Percentiles rank a stretch among this genome's conserved stretches.
Conservation (phyloP, 2,888 invertebrate genomes). For the Stictocephala bisonia region DNA sequence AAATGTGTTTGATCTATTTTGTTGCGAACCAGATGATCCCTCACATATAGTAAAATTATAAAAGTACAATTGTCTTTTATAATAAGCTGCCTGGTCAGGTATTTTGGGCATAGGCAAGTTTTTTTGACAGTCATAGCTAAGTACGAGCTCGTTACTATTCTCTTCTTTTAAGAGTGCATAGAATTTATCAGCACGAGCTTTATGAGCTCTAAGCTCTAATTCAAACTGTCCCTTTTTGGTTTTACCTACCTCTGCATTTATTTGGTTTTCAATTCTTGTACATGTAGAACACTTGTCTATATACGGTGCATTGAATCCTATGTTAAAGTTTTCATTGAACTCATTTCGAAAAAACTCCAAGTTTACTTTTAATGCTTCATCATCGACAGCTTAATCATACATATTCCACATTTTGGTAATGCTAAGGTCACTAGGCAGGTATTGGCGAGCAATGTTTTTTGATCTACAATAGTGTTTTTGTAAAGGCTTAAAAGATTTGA, state of each 20-base stretch:
- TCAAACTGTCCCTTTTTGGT: neutral
- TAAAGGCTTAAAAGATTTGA: neutral
- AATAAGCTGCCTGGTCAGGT: neutral
- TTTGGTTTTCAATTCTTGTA: neutral
- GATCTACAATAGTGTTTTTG: slow-evolving; percentile 26
- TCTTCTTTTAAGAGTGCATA: neutral
- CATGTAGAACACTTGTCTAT: slow-evolving; percentile 31
- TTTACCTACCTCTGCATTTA: neutral
- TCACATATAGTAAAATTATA: slow-evolving; percentile 62
- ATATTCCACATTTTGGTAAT: slow-evolving; percentile 30
- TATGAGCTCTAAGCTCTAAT: neutral
- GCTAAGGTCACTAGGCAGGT: slow-evolving; percentile 1
- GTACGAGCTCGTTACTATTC: neutral
- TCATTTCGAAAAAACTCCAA: neutral
- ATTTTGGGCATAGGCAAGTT: slow-evolving; percentile 3
- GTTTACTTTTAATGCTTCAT: neutral
- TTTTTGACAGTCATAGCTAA: slow-evolving; percentile 22
- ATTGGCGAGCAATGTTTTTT: neutral
- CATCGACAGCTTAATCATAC: neutral
- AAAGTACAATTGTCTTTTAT: slow-evolving; percentile 54
- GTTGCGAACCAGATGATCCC: slow-evolving; percentile 57
- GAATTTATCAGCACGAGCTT: slow-evolving; percentile 2
- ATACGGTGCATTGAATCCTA: slow-evolving; percentile 18
- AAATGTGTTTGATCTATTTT: slow-evolving; percentile 56
- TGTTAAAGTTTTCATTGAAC: slow-evolving; percentile 18